These are phyloP conservation scores for Isotomurus palustris DNA, from an alignment of 2,888 invertebrate genomes.

Conservation along the genomic window DNA sequence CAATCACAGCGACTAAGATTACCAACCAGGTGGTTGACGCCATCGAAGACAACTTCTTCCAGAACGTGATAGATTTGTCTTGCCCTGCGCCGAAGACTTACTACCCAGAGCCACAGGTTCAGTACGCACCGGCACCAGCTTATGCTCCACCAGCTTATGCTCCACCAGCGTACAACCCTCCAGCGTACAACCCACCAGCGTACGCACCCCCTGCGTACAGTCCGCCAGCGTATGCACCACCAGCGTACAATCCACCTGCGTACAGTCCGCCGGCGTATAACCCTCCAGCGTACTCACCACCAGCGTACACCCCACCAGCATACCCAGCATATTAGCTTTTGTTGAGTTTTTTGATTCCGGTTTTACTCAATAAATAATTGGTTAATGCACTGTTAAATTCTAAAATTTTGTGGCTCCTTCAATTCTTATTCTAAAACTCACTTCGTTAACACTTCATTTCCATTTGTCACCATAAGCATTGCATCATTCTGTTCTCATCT, in stretches of 20 bases:
- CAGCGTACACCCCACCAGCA: slow-evolving; percentile 6
- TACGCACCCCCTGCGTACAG: slow-evolving; percentile 13
- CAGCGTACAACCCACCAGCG: slow-evolving; percentile 19
- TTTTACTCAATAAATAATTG: no score
- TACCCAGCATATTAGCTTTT: no score
- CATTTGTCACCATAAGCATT: no score
- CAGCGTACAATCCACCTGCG: slow-evolving; percentile 15
- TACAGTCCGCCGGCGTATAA: slow-evolving; percentile 11
- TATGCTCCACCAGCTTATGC: slow-evolving; percentile 18
- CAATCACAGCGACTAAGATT: slow-evolving; percentile 39
- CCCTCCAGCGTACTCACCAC: slow-evolving; percentile 13
- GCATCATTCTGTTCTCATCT: no score
- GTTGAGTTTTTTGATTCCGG: no score
- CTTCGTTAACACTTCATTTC: no score
- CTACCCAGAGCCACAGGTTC: slow-evolving; percentile 34
- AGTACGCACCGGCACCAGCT: slow-evolving; percentile 15
- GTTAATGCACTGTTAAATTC: no score
- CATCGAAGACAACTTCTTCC: slow-evolving; percentile 37
- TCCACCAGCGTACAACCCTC: slow-evolving; percentile 14
- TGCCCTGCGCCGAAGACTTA: slow-evolving; percentile 37
- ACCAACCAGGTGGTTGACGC: slow-evolving; percentile 30
- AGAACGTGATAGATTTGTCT: slow-evolving; percentile 29
- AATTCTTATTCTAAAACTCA: no score
- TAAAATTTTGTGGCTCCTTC: no score
- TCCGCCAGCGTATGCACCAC: slow-evolving; percentile 1